Evolutionary conservation across 2,888 invertebrate genomes (phyloP).

Genomic region (Scelioninae gen. 1): DNA sequence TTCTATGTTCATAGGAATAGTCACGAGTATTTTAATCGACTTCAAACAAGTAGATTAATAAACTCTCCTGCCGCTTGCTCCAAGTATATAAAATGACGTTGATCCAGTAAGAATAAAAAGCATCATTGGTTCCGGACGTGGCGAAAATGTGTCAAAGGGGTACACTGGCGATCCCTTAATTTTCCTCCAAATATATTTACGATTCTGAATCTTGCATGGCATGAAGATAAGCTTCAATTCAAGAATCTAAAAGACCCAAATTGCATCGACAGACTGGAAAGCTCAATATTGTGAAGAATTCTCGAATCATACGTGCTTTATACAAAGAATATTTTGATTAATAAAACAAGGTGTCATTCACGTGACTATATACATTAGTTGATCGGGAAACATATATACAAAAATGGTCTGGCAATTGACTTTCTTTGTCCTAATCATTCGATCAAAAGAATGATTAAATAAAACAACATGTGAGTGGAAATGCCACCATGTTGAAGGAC

Average conservation of each 20-base stretch:
- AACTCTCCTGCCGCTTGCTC: no score
- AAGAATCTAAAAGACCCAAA: conserved; percentile 10
- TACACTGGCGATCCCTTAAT: no score
- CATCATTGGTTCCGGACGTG: no score
- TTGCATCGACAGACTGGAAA: conserved; percentile 46
- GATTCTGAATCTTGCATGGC: conserved; percentile 4
- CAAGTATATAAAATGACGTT: no score
- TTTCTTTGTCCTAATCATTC: conserved; percentile 47
- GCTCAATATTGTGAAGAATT: conserved; percentile 48
- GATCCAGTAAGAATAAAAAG: no score
- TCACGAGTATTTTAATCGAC: no score
- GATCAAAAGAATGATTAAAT: conserved; percentile 51
- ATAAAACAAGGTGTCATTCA: conserved; percentile 46
- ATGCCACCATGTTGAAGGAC: conserved; percentile 34
- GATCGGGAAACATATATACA: conserved; percentile 62
- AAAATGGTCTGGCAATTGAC: conserved; percentile 37
- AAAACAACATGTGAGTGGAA: conserved; percentile 42
- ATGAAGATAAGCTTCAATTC: background rate
- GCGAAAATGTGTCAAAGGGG: no score
- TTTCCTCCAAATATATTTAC: no score
- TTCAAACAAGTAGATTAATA: no score
- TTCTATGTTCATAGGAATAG: no score
- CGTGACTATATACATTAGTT: conserved; percentile 58
- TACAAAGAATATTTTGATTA: conserved; percentile 63
- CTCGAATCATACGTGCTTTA: conserved; percentile 50